Evolutionary conservation across 2,113 vertebrate species (phyloP), one percentile per base, ranked within the genome.

Genomic region (Camelus bactrianus): DNA sequence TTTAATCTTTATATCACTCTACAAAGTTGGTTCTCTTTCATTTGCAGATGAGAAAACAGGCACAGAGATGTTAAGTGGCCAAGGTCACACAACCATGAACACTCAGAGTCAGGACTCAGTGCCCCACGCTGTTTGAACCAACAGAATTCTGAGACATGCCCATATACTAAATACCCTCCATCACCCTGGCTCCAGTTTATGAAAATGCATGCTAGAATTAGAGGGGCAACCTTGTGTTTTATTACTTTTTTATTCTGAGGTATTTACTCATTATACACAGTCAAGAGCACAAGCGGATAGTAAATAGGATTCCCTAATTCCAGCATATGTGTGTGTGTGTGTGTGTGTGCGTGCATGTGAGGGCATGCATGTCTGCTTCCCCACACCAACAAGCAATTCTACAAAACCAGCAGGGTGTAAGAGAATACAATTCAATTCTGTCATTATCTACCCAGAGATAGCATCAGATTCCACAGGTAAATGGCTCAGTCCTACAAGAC

Each of bases 1-100:
- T 80, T 95, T 93, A 65, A 65, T 82, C 82, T 89, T 92, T 56
- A 26, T 50, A 26, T 30, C 76, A 76, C 30, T 76, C 48, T 48
- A 0, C 46, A 16, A 89, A 35, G 12, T 46, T 79, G n/a, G 4
- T 48, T 97, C 35, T 92, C n/a, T 70, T 91, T 95, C 75, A 24
- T 75, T 82, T 87, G 70, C 32, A 70, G 64, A 60, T n/a, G 38
- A 91, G 28, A 54, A 92, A 73, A 83, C 8, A 46, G 69, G 10
- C 56, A 94, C 15, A 69, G 32, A 65, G 56, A 42, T 0, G 14
- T 65, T 82, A n/a, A 70, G 32, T 50, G 35, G 35, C 42, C 32
- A 65, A 52, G 48, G 17, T 50, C 52, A 93, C 60, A 92, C 12
- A 52, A 56, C 20, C 48, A 26, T 9, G 30, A 80, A n/a, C 26